Percentiles rank a stretch among this genome's conserved stretches.
phyloP scores from a whole-genome alignment of 2,113 vertebrate species.

The Lepus timidus region DNA sequence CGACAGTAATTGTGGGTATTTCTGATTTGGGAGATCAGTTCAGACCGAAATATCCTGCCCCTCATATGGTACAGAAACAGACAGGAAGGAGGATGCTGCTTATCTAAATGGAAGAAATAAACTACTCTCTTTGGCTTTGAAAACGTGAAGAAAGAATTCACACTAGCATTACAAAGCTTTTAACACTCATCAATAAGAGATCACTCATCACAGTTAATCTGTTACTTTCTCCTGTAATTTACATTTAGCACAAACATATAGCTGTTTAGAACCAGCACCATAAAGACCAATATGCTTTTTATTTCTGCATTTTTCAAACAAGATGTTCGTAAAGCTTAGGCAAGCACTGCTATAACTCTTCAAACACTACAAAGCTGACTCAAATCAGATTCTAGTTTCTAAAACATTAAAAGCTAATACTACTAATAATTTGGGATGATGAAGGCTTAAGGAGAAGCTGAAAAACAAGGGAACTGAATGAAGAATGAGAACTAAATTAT shows the following conservation, averaged over 20 bases:
- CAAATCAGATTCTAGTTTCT: constrained; percentile 31
- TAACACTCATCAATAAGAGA: constrained; percentile 40
- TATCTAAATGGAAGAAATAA: constrained; percentile 41
- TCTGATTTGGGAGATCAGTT: constrained; percentile 52
- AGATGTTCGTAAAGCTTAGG: not conserved
- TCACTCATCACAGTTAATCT: constrained; percentile 31
- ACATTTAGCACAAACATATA: constrained; percentile 36
- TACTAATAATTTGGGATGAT: constrained; percentile 2
- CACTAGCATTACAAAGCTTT: not conserved
- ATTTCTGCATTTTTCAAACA: constrained; percentile 51
- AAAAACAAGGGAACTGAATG: constrained; percentile 37
- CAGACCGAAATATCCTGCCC: constrained; percentile 13
- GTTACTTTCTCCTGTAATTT: constrained; percentile 39
- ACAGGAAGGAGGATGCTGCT: not conserved
- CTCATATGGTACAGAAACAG: constrained; percentile 17
- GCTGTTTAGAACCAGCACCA: constrained; percentile 35
- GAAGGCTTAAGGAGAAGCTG: constrained; percentile 31
- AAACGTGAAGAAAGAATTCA: constrained; percentile 48
- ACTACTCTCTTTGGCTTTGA: not conserved
- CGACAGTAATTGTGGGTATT: not conserved
- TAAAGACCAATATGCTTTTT: not conserved
- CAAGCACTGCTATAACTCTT: not conserved
- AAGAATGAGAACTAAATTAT: constrained; percentile 34
- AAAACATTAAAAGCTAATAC: constrained; percentile 35
- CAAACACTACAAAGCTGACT: constrained; percentile 10